Evolutionary conservation across 2,797 vertebrate species (phyloP).

Genomic region (Hyperoplus immaculatus): DNA sequence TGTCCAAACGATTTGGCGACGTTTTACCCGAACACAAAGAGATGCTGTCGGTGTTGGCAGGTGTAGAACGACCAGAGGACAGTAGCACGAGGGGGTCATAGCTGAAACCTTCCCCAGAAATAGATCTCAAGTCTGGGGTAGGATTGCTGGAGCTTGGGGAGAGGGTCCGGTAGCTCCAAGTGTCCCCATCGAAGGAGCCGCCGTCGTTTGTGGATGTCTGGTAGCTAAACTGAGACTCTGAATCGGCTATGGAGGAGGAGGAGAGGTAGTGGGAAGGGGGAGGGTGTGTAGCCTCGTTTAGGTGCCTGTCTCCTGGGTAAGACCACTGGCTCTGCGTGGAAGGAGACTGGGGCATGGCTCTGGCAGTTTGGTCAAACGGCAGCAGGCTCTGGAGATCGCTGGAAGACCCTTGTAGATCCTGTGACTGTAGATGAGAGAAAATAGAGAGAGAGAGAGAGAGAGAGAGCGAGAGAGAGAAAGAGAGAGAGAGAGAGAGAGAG

Average conservation of each 20-base stretch:
- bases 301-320: slow-evolving; percentile 57
- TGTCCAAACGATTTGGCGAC: background rate
- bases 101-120: slow-evolving; percentile 80
- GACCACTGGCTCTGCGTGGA: slow-evolving; percentile 70
- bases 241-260: slow-evolving; percentile 63
- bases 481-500: slow-evolving; percentile 39
- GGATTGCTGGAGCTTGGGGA: slow-evolving; percentile 61
- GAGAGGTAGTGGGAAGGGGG: slow-evolving; percentile 57
- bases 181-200: slow-evolving; percentile 65
- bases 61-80: slow-evolving; percentile 73
- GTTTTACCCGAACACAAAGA: slow-evolving; percentile 85
- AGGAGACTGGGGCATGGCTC: slow-evolving; percentile 76
- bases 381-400: slow-evolving; percentile 66
- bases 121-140: slow-evolving; percentile 42
- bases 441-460: slow-evolving; percentile 45
- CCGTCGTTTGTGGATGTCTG: background rate
- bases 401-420: slow-evolving; percentile 50
- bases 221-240: slow-evolving; percentile 76
- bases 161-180: slow-evolving; percentile 79
- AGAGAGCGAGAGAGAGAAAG: slow-evolving; percentile 45
- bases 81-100: slow-evolving; percentile 68
- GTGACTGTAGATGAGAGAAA: slow-evolving; percentile 11
- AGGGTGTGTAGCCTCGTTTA: slow-evolving; percentile 65
- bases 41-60: slow-evolving; percentile 74
- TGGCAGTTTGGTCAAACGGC: slow-evolving; percentile 78